Conservation (phyloP, 2,113 vertebrate genomes). For the Phasianus colchicus region DNA sequence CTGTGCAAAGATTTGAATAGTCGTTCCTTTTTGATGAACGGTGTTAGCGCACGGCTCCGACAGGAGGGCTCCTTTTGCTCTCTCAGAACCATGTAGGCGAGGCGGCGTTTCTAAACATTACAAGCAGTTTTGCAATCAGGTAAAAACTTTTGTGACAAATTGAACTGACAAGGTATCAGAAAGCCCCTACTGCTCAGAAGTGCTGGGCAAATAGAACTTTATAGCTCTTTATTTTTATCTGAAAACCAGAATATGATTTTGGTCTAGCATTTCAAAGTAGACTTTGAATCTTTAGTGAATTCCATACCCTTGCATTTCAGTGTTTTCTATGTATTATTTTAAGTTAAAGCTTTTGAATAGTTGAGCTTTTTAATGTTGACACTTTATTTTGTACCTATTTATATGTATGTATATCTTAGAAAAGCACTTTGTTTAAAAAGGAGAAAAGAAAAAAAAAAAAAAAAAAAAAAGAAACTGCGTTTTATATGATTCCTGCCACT, state of each 20-base stretch:
- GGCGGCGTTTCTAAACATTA: constrained; percentile 4
- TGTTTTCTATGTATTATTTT: constrained; percentile 87
- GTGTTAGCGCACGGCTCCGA: background rate
- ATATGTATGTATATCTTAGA: constrained; percentile 95
- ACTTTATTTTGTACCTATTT: constrained; percentile 95
- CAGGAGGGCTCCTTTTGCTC: background rate
- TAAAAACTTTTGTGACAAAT: constrained; percentile 64
- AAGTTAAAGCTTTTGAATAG: constrained; percentile 88
- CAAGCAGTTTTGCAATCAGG: constrained; percentile 70
- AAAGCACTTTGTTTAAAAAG: constrained; percentile 97
- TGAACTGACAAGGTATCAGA: constrained; percentile 76
- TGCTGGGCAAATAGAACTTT: constrained; percentile 74
- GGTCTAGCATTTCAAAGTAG: constrained; percentile 83
- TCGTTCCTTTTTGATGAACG: background rate
- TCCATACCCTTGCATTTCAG: constrained; percentile 83
- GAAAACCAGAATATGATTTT: constrained; percentile 85
- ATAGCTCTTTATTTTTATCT: constrained; percentile 70
- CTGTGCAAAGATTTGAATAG: background rate
- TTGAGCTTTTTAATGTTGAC: constrained; percentile 92
- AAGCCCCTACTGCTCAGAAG: constrained; percentile 66
- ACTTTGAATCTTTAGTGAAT: constrained; percentile 81
- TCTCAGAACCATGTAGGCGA: background rate
- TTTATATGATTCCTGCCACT: constrained; percentile 97
- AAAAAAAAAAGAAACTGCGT: constrained; percentile 78
- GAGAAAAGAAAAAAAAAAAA: constrained; percentile 54